phyloP scores from a whole-genome alignment of 35 echinoderm and acorn worm species.

The Stichopus chloronotus region DNA sequence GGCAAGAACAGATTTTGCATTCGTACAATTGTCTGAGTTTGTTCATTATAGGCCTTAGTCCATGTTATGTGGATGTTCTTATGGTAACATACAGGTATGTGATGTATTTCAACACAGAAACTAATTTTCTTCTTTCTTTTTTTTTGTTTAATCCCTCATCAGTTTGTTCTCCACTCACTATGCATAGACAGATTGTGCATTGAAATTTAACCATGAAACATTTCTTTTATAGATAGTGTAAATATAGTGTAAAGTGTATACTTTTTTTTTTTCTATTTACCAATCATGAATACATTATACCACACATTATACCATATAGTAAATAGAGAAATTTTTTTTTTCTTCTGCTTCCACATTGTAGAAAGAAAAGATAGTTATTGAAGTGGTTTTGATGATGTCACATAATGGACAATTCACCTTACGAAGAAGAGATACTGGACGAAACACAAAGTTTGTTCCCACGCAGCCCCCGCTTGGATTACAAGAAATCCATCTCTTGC shows the following conservation, averaged over 20 bases:
- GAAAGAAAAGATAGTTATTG: not conserved
- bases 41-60: too few relatives aligned
- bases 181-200: not conserved
- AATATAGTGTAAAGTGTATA: too few relatives aligned
- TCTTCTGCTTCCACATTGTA: not conserved
- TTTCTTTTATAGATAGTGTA: not conserved
- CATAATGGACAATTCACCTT: not conserved
- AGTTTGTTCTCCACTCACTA: not conserved
- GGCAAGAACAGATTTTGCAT: too few relatives aligned
- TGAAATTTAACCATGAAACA: not conserved
- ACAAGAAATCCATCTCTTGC: conserved; percentile 3
- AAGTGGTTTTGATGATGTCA: too few relatives aligned
- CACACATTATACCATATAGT: not conserved
- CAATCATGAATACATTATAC: not conserved
- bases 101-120: too few relatives aligned
- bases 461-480: not conserved
- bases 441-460: conserved; percentile 47
- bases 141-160: too few relatives aligned
- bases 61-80: too few relatives aligned
- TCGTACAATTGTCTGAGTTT: too few relatives aligned
- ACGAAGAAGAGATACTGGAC: not conserved
- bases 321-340: not conserved
- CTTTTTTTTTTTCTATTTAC: not conserved
- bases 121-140: too few relatives aligned
- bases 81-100: too few relatives aligned